These are phyloP conservation scores for Apolygus lucorum DNA, from an alignment of 1,140 invertebrate genomes.

Conservation along the genomic window DNA sequence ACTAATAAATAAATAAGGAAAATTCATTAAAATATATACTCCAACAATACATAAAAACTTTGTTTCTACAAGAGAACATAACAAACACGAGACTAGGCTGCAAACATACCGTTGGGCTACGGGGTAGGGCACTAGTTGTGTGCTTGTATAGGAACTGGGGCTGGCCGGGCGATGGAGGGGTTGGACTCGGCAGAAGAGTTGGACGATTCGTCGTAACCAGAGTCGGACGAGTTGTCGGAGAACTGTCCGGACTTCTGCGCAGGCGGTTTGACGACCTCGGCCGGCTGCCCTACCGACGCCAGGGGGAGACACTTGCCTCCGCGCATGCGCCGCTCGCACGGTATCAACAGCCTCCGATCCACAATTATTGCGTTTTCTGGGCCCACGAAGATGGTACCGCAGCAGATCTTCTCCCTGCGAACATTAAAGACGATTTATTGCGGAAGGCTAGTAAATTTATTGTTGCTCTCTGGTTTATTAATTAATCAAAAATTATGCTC, in stretches of 20 bases:
- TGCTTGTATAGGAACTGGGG: constrained; percentile 19
- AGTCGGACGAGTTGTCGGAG: constrained; percentile 53
- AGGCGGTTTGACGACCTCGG: constrained; percentile 34
- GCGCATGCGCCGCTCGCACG: constrained; percentile 44
- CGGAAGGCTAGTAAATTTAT: too few relatives aligned
- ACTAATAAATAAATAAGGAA: constrained; percentile 1
- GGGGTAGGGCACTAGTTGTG: constrained; percentile 3
- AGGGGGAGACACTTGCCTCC: background rate
- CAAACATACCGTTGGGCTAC: constrained; percentile 10
- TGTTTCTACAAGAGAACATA: constrained; percentile 13
- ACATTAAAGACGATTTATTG: constrained; percentile 32
- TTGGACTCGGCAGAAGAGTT: constrained; percentile 38
- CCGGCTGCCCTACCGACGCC: background rate
- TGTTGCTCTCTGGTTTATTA: too few relatives aligned
- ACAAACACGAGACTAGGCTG: constrained; percentile 10
- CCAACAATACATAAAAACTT: background rate
- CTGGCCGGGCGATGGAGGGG: background rate
- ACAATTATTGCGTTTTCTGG: constrained; percentile 55
- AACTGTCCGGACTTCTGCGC: constrained; percentile 35
- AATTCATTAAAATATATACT: background rate
- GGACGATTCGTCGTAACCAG: constrained; percentile 53
- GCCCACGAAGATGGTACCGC: constrained; percentile 61
- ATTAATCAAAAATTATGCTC: too few relatives aligned
- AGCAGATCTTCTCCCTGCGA: constrained; percentile 59
- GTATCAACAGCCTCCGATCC: constrained; percentile 51